A percentile compares a stretch with the other conserved stretches of the same genome.
Evolutionary conservation across 2,113 vertebrate genomes (phyloP).

Genomic region (Andinoacara biseriatus): DNA sequence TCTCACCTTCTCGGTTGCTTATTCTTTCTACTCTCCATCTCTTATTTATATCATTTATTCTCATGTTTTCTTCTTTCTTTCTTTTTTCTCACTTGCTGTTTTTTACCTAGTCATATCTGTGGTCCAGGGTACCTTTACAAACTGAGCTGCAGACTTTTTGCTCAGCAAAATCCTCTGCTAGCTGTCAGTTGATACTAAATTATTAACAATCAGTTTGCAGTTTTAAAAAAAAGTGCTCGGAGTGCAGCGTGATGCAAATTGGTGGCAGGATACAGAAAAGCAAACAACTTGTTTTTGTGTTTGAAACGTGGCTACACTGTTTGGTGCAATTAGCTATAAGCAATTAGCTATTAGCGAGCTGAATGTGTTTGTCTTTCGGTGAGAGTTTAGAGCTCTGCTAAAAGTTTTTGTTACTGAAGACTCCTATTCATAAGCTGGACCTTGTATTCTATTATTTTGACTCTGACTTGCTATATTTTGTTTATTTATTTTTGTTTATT

Average conservation of each 20-base stretch:
- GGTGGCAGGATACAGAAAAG: neutral
- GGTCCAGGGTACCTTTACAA: constrained; percentile 12
- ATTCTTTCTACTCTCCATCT: constrained; percentile 13
- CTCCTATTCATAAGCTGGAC: no score
- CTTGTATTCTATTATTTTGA: no score
- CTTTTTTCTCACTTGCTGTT: neutral
- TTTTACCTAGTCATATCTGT: neutral
- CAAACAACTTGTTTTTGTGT: neutral
- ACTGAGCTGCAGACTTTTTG: constrained; percentile 21
- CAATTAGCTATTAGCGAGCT: neutral
- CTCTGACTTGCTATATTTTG: no score
- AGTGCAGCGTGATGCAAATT: constrained; percentile 12
- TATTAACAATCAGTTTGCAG: constrained; percentile 50
- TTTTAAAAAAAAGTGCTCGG: neutral
- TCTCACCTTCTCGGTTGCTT: neutral
- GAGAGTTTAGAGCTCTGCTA: no score
- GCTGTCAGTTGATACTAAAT: constrained; percentile 35
- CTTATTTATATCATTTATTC: constrained; percentile 55
- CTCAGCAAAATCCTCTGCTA: constrained; percentile 28
- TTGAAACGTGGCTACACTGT: neutral
- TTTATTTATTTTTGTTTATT: no score
- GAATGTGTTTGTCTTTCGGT: no score
- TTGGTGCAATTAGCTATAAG: neutral
- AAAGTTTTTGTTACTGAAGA: no score
- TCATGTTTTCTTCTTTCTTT: constrained; percentile 6